Evolutionary conservation across 2,113 vertebrate species (phyloP), one percentile per base, ranked within the genome.

Genomic region (Elaphurus davidianus): DNA sequence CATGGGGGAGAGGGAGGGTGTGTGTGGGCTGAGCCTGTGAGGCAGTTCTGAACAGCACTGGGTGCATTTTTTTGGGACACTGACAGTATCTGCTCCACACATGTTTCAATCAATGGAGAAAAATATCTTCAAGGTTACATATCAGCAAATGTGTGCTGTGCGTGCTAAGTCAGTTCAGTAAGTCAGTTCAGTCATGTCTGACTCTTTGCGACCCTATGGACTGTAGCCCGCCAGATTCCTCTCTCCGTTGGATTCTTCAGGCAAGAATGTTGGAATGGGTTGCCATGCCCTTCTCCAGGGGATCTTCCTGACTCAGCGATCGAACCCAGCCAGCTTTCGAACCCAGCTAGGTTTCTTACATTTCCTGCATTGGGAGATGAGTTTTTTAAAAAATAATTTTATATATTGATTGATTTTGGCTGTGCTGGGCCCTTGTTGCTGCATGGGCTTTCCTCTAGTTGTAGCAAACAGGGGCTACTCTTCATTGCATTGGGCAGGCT

Each of bases 11-110:
- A 33, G 2, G 8, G 45, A 23, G 3, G 19, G 28, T 13, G 14
- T 71, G 13, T 50, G n/a, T 6, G 6, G 43, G 33, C 3, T 45
- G 47, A 64, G 45, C 19, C 47, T 33, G 87, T 11, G 40, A 79
- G 71, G 50, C 27, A 55, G 79, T 21, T 81, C 52, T 86, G 79
- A 19, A 67, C 8, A 27, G 8, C 76, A 52, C 50, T 4, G 55
- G 21, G 5, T 45, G n/a, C 16, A 4, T 5, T 3, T 9, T 10
- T 45, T 19, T 45, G 19, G 50, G 64, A 19, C 13, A 7, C 40
- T 0, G 1, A 1, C 23, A 13, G 25, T n/a, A 3, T 36, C 27
- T 47, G 45, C 40, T 7, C 1, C 15, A 10, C 5, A 28, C 28
- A 0, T 2, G 23, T 50, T 60, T 47, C 3, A 21, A 1, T 15